Percentiles rank a stretch among this genome's conserved stretches.
These are phyloP conservation scores for Pangasius djambal DNA, from an alignment of 2,797 vertebrate genomes.

Conservation along the genomic window DNA sequence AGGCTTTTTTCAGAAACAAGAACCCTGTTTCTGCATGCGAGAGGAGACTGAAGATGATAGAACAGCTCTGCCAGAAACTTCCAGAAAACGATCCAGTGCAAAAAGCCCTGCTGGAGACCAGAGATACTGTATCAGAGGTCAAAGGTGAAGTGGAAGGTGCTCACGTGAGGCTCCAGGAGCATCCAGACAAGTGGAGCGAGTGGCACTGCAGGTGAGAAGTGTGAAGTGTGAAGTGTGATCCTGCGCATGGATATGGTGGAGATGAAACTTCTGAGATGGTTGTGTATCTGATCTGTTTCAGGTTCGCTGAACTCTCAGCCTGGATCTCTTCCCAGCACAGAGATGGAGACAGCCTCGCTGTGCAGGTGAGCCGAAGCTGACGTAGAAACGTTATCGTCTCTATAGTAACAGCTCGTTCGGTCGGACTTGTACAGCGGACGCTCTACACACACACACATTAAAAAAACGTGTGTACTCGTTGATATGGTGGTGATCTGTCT, in stretches of 20 bases:
- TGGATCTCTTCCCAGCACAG: constrained; percentile 85
- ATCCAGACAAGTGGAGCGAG: constrained; percentile 90
- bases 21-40: constrained; percentile 86
- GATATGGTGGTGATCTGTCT: not conserved
- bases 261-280: not conserved
- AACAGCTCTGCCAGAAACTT: constrained; percentile 90
- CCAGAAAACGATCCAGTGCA: constrained; percentile 82
- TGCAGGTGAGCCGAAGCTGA: constrained; percentile 40
- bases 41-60: constrained; percentile 87
- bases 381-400: not conserved
- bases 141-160: constrained; percentile 80
- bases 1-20: constrained; percentile 92
- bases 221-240: no score
- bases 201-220: constrained; percentile 81
- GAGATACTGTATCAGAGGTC: constrained; percentile 77
- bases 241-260: no score
- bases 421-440: not conserved
- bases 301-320: constrained; percentile 84
- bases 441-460: not conserved
- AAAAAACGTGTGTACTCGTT: not conserved
- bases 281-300: constrained; percentile 52
- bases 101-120: constrained; percentile 73
- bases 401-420: not conserved
- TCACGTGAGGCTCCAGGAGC: constrained; percentile 79
- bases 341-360: constrained; percentile 82